A percentile compares a stretch with the other conserved stretches of the same genome.
These are phyloP conservation scores for Netelia melanura DNA, from an alignment of 2,888 invertebrate genomes.

Conservation along the genomic window DNA sequence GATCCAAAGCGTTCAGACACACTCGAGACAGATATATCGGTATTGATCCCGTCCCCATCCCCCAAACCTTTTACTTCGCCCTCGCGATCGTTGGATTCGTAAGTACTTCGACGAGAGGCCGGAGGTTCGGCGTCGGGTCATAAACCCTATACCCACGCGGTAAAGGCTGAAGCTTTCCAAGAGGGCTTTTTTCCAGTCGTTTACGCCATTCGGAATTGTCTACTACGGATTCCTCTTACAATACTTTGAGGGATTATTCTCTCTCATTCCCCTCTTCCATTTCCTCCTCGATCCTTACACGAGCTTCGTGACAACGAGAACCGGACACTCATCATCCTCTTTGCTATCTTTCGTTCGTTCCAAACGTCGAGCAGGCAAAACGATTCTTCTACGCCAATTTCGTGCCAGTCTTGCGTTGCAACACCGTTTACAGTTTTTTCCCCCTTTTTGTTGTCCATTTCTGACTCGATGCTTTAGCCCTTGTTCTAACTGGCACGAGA, in stretches of 20 bases:
- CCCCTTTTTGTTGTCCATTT: conserved; percentile 14
- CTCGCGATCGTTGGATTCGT: neutral
- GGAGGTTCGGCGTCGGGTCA: conserved; percentile 45
- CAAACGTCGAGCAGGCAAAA: conserved; percentile 14
- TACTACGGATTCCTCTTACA: conserved; percentile 56
- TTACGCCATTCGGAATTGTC: conserved; percentile 45
- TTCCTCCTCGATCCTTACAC: neutral
- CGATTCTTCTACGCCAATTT: neutral
- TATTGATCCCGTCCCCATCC: conserved; percentile 47
- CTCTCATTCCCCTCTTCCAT: neutral
- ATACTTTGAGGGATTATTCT: conserved; percentile 53
- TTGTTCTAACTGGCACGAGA: conserved; percentile 22
- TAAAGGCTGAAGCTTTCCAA: conserved; percentile 15
- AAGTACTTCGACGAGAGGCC: conserved; percentile 4
- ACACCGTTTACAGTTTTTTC: conserved; percentile 32
- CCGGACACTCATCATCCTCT: conserved; percentile 52
- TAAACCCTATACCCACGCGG: conserved; percentile 41
- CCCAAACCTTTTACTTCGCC: conserved; percentile 1
- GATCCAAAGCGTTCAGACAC: conserved; percentile 20
- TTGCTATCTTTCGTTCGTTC: conserved; percentile 43
- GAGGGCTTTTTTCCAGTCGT: conserved; percentile 45
- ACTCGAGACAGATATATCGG: conserved; percentile 61
- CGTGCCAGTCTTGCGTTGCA: conserved; percentile 7
- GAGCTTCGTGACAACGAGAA: conserved; percentile 30
- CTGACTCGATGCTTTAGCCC: neutral